Evolutionary conservation across 1,140 invertebrate genomes (phyloP).

Genomic region (Apis cerana): DNA sequence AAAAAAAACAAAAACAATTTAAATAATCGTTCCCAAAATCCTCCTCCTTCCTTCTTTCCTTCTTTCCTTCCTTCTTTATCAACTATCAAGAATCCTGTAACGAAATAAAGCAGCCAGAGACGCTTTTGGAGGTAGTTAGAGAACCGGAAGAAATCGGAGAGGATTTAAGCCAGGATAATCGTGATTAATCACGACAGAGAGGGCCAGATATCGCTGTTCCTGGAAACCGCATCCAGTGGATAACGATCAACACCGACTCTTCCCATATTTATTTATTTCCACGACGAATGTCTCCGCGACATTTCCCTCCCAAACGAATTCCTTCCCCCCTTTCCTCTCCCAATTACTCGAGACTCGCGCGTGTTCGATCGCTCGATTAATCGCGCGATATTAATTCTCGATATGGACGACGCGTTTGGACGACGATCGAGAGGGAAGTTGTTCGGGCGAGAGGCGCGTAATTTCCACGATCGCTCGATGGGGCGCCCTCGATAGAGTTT

Average conservation of each 20-base stretch:
- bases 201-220: constrained; percentile 41
- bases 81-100: neutral
- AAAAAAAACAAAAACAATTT: no score
- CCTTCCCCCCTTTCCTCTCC: neutral
- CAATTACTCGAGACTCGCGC: neutral
- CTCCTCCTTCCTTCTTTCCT: neutral
- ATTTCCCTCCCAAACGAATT: neutral
- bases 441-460: constrained; percentile 5
- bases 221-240: constrained; percentile 6
- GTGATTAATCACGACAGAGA: constrained; percentile 43
- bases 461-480: neutral
- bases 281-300: no score
- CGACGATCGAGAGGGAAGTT: constrained; percentile 34
- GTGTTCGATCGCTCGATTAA: neutral
- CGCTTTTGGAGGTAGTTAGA: neutral
- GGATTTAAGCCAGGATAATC: constrained; percentile 39
- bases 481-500: neutral
- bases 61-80: no score
- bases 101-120: constrained; percentile 1
- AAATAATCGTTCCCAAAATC: no score
- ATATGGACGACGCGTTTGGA: constrained; percentile 5
- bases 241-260: constrained; percentile 21
- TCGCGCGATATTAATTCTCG: constrained; percentile 13
- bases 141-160: constrained; percentile 44
- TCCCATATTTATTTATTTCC: neutral